Percentiles rank a stretch among this genome's conserved stretches.
Conservation (phyloP, 2,113 vertebrate genomes). For the Gadus chalcogrammus region DNA sequence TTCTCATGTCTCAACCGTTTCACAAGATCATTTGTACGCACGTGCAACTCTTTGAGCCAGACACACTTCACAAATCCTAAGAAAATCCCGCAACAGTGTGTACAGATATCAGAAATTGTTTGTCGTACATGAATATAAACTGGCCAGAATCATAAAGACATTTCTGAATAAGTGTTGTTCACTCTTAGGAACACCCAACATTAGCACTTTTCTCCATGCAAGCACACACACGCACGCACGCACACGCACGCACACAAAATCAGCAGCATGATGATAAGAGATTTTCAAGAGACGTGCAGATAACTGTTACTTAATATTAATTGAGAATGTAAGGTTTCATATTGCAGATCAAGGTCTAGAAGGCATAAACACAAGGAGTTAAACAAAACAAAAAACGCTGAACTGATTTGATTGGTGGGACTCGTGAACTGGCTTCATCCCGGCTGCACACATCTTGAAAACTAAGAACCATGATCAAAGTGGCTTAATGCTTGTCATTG, state of each 20-base stretch:
- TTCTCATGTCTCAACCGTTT: constrained; percentile 53
- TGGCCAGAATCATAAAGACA: constrained; percentile 70
- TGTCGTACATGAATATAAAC: constrained; percentile 63
- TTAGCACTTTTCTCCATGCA: constrained; percentile 68
- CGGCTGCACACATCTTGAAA: constrained; percentile 64
- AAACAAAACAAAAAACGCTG: constrained; percentile 48
- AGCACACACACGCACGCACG: constrained; percentile 62
- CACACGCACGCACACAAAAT: constrained; percentile 69
- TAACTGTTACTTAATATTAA: constrained; percentile 60
- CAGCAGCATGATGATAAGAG: constrained; percentile 68
- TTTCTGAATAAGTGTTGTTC: constrained; percentile 64
- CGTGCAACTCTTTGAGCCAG: constrained; percentile 51
- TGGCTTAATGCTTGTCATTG: constrained; percentile 77
- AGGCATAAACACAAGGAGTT: constrained; percentile 49
- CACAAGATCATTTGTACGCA: constrained; percentile 60
- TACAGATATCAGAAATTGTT: constrained; percentile 39
- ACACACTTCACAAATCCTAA: constrained; percentile 44
- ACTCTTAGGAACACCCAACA: constrained; percentile 64
- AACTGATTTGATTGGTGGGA: constrained; percentile 70
- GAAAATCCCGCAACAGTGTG: constrained; percentile 38
- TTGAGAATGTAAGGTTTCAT: constrained; percentile 53
- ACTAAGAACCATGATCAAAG: constrained; percentile 71
- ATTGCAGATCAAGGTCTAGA: constrained; percentile 51
- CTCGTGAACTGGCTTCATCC: constrained; percentile 71
- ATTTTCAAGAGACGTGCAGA: constrained; percentile 63